Evolutionary conservation across 2,888 invertebrate species (phyloP).

Genomic region (Epicampocera succincta): DNA sequence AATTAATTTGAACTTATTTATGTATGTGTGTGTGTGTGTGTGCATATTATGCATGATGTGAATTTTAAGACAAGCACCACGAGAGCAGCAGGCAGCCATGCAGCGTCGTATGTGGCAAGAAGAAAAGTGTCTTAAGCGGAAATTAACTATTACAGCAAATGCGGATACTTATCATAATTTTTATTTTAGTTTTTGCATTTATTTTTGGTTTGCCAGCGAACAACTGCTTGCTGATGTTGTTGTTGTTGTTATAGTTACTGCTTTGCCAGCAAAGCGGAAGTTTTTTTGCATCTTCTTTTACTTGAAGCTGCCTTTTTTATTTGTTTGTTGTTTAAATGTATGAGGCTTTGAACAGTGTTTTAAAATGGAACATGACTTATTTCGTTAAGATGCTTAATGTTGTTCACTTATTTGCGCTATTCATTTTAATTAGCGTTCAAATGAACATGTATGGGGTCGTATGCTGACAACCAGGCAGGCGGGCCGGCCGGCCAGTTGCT

Average conservation of each 20-base stretch:
- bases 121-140: conserved; percentile 45
- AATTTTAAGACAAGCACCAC: no score
- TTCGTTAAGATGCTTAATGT: conserved; percentile 42
- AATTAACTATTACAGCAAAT: conserved; percentile 55
- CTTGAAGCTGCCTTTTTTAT: background rate
- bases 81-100: no score
- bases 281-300: conserved; percentile 18
- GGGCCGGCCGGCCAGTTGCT: background rate
- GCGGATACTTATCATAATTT: conserved; percentile 58
- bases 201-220: conserved; percentile 36
- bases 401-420: conserved; percentile 33
- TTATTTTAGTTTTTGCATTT: background rate
- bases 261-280: conserved; percentile 46
- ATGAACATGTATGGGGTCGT: background rate
- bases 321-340: conserved; percentile 2
- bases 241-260: background rate
- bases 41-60: no score
- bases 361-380: conserved; percentile 60
- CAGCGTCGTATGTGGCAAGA: conserved; percentile 28
- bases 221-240: conserved; percentile 20
- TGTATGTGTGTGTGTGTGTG: no score
- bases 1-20: no score
- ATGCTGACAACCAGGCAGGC: no score
- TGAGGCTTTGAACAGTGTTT: conserved; percentile 29
- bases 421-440: conserved; percentile 55